A percentile compares a stretch with the other conserved stretches of the same genome.
Conservation (phyloP, 2,113 vertebrate species). For the Tetraodon nigroviridis region DNA sequence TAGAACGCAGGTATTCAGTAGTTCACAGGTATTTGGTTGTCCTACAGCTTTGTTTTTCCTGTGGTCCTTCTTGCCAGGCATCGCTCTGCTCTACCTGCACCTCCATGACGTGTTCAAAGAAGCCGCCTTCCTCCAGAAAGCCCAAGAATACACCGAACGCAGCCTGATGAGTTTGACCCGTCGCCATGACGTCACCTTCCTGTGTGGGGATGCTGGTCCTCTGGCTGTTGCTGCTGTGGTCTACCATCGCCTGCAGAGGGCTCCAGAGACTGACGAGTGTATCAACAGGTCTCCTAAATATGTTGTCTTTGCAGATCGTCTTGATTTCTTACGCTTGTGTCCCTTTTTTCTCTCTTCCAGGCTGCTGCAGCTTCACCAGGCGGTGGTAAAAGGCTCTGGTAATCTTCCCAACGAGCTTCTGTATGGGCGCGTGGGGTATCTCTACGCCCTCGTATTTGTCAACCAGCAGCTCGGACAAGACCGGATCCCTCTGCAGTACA, state of each 20-base stretch:
- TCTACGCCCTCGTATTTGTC: conserved; percentile 86
- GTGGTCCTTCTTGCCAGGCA: conserved; percentile 72
- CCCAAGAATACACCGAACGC: conserved; percentile 78
- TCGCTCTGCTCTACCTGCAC: conserved; percentile 90
- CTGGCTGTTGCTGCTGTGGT: conserved; percentile 86
- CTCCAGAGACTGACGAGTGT: conserved; percentile 84
- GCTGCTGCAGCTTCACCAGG: conserved; percentile 79
- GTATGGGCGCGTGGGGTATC: conserved; percentile 87
- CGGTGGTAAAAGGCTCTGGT: conserved; percentile 71
- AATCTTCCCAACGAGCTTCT: conserved; percentile 87
- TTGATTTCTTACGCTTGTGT: neutral
- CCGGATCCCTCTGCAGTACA: conserved; percentile 83
- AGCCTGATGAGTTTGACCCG: conserved; percentile 81
- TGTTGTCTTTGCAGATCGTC: neutral
- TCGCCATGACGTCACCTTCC: conserved; percentile 86
- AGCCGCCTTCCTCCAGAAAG: conserved; percentile 78
- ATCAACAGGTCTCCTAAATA: conserved; percentile 75
- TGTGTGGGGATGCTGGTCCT: conserved; percentile 89
- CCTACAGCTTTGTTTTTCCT: neutral
- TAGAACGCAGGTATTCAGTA: too few species aligned
- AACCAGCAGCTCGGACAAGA: conserved; percentile 89
- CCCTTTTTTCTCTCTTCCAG: conserved; percentile 55
- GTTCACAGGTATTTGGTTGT: too few species aligned
- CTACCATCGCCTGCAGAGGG: conserved; percentile 79
- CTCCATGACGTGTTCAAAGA: conserved; percentile 84